Percentiles rank a stretch among this genome's conserved stretches.
phyloP scores from a whole-genome alignment of 1,140 invertebrate genomes.

The Magallana ariakensis region DNA sequence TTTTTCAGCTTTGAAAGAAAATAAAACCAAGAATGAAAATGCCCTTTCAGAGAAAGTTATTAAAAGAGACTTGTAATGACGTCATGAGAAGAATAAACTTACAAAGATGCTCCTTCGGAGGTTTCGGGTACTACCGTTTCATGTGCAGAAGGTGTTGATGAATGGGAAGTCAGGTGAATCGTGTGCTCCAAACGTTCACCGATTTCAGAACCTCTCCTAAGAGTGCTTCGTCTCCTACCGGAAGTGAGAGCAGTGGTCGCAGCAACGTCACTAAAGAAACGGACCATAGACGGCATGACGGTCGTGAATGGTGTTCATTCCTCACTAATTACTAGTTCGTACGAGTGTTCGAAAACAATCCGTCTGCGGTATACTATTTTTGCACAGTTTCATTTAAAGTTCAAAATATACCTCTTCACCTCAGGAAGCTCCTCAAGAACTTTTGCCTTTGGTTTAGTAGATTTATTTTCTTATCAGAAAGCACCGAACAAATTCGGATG shows the following conservation, averaged over 20 bases:
- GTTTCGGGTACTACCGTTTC: slow-evolving; percentile 48
- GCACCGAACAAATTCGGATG: slow-evolving; percentile 21
- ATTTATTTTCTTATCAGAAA: neutral
- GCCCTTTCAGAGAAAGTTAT: too few relatives aligned
- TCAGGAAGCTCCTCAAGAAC: neutral
- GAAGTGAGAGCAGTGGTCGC: slow-evolving; percentile 43
- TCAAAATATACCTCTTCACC: neutral
- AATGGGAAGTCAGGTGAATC: slow-evolving; percentile 66
- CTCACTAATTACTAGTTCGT: neutral
- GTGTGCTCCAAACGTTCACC: slow-evolving; percentile 66
- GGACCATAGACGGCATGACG: slow-evolving; percentile 69
- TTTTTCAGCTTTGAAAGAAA: too few relatives aligned
- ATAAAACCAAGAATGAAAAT: too few relatives aligned
- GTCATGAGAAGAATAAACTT: slow-evolving; percentile 38
- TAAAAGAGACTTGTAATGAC: neutral
- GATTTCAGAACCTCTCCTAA: slow-evolving; percentile 64
- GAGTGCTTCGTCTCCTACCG: slow-evolving; percentile 48
- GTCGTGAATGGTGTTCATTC: neutral
- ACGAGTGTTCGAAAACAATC: neutral
- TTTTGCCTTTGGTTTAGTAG: neutral
- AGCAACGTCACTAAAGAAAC: slow-evolving; percentile 61
- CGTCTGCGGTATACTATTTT: neutral
- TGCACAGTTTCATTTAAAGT: neutral
- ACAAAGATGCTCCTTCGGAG: slow-evolving; percentile 54
- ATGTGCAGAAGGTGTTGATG: slow-evolving; percentile 60